Evolutionary conservation across 2,888 invertebrate species (phyloP), one percentile per base, ranked within the genome.

Genomic region (Mimas tiliae): DNA sequence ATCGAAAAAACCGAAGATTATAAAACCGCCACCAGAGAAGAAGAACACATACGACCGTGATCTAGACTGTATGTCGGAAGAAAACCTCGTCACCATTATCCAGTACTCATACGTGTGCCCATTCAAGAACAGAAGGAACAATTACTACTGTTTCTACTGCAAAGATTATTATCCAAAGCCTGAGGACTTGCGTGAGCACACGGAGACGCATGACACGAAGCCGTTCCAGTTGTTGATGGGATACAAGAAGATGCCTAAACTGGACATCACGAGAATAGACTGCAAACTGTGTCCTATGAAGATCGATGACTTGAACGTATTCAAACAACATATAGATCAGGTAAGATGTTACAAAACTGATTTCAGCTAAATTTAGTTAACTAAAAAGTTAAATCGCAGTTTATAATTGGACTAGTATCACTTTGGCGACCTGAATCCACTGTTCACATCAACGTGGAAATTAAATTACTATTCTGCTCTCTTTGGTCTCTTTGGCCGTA

Each of bases 61-160:
- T 11, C 69, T 91, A 0, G 92, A 93, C 50, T 91, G 91, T 63
- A 93, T 93, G 93, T 87, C 91, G 0, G 92, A 92, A 64, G 91
- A 92, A 48, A 93, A 93, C 38, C 77, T 92, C 0, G 78, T 92
- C 0, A 93, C 91, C 0, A 89, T 93, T 45, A 89, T 93, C 34
- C 91, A 92, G 27, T 88, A 91, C 62, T 93, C 93, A 0, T 93
- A 88, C 53, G 92, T 91, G 0, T 90, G 90, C 16, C 93, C 93
- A 0, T 93, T 93, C 73, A 91, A 92, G 63, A 93, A 92, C 68
- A 70, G 93, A 67, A 68, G 91, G 3, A 93, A 92, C 42, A 93
- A 92, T 63, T 92, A 92, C 64, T 92, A 92, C 65, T 93, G 93
- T 63, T 93, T 91, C 72, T 93, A 93, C 67, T 93, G 93, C 68